These are phyloP conservation scores for Lycophotia porphyrea DNA, from an alignment of 2,888 invertebrate genomes.

Conservation along the genomic window DNA sequence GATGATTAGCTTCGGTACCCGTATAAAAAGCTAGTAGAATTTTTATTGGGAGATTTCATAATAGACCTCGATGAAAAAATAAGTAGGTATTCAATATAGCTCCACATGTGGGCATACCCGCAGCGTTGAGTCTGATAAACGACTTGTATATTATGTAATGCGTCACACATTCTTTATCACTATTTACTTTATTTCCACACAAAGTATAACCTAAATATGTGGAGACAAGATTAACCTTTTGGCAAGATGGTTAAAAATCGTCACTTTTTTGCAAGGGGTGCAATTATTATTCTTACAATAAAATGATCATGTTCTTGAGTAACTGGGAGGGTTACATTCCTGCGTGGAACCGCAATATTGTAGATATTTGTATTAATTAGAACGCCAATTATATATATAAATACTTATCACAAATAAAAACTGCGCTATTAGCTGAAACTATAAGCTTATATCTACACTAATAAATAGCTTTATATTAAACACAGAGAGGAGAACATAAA, in stretches of 20 bases:
- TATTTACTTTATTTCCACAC: background rate
- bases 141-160: conserved; percentile 22
- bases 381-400: background rate
- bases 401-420: background rate
- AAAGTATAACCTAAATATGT: background rate
- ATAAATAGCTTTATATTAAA: background rate
- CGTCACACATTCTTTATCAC: background rate
- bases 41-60: conserved; percentile 18
- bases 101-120: conserved; percentile 25
- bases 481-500: background rate
- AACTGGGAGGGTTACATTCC: background rate
- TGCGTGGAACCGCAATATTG: background rate
- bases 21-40: background rate
- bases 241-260: background rate
- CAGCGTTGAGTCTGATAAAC: conserved; percentile 29
- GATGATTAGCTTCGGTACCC: background rate
- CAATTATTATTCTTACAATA: background rate
- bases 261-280: background rate
- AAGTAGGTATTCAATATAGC: conserved; percentile 16
- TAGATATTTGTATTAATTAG: background rate
- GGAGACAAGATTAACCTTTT: background rate
- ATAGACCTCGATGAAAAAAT: conserved; percentile 3
- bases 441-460: background rate
- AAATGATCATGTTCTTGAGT: background rate
- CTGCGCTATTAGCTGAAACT: background rate